These are phyloP conservation scores for Bubalus kerabau DNA, from an alignment of 2,113 vertebrate species.

Conservation along the genomic window DNA sequence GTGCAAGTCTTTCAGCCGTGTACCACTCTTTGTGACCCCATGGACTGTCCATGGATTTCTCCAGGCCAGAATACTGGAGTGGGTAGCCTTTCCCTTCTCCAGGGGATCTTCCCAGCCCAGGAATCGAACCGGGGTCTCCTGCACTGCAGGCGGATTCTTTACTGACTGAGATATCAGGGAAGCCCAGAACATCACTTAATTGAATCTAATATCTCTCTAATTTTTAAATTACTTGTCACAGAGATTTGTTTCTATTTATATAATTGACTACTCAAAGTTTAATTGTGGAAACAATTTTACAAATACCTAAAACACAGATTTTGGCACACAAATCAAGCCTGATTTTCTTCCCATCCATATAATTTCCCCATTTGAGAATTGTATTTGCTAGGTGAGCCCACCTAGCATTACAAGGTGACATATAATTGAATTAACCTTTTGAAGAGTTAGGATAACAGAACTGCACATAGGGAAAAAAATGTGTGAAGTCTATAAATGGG, in stretches of 20 bases:
- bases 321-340: neutral
- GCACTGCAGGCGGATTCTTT: accelerated
- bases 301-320: neutral
- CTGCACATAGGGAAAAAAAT: neutral
- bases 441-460: neutral
- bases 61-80: neutral
- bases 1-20: neutral
- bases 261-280: neutral
- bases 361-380: neutral
- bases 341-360: neutral
- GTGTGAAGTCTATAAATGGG: neutral
- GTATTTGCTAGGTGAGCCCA: neutral
- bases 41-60: neutral
- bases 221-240: neutral
- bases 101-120: neutral
- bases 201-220: neutral
- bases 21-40: neutral
- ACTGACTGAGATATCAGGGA: neutral
- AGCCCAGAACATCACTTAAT: neutral
- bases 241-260: neutral
- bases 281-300: neutral
- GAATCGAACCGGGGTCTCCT: neutral
- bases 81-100: neutral
- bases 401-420: neutral
- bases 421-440: neutral